These are phyloP conservation scores for Albula goreensis DNA, from an alignment of 2,113 vertebrate species.

Conservation along the genomic window DNA sequence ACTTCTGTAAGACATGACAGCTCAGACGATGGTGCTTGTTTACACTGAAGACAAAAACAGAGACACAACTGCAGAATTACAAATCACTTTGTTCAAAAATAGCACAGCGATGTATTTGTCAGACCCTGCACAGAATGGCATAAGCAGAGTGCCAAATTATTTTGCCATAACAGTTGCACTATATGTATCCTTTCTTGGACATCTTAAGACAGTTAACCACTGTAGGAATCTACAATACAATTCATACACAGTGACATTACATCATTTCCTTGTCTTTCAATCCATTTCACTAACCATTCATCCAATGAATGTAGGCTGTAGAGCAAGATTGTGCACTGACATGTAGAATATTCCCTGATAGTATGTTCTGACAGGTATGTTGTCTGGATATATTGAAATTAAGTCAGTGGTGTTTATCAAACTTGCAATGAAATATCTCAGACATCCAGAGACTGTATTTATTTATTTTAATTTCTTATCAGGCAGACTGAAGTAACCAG, in stretches of 20 bases:
- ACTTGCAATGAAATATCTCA: background rate
- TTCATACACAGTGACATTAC: background rate
- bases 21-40: background rate
- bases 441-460: background rate
- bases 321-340: background rate
- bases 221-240: background rate
- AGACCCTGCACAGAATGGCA: too few species aligned
- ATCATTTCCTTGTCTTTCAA: background rate
- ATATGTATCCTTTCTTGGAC: too few species aligned
- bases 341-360: background rate
- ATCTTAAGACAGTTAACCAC: background rate
- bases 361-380: constrained; percentile 2
- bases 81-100: too few species aligned
- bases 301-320: background rate
- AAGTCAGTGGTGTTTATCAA: constrained; percentile 9
- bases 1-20: background rate
- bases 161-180: too few species aligned
- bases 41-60: too few species aligned
- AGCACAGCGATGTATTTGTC: too few species aligned
- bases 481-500: background rate
- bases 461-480: constrained; percentile 20
- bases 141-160: too few species aligned
- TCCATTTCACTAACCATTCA: background rate
- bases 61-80: too few species aligned
- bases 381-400: background rate